Percentiles rank a stretch among this genome's conserved stretches.
Evolutionary conservation across 2,888 invertebrate genomes (phyloP).

Genomic region (Polylopha cassiicola): DNA sequence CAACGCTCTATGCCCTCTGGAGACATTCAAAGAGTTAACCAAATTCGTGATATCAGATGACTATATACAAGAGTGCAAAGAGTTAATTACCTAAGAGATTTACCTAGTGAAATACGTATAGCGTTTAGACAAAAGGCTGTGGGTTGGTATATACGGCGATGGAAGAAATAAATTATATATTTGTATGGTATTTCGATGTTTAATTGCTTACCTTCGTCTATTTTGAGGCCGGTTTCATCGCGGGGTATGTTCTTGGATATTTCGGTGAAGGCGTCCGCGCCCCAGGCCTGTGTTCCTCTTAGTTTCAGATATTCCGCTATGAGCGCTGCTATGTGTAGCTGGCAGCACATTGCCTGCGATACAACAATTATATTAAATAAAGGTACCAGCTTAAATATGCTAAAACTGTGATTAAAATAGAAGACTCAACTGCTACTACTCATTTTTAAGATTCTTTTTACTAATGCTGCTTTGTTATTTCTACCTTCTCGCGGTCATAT

Average conservation of each 20-base stretch:
- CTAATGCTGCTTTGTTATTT: no score
- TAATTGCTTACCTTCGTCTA: slow-evolving; percentile 85
- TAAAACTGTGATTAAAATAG: no score
- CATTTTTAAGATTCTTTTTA: no score
- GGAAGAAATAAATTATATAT: slow-evolving; percentile 36
- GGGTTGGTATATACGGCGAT: slow-evolving; percentile 34
- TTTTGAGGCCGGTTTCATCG: slow-evolving; percentile 90
- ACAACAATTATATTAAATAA: slow-evolving; percentile 1
- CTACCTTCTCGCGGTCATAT: no score
- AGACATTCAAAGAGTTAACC: slow-evolving; percentile 67
- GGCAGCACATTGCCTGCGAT: slow-evolving; percentile 91
- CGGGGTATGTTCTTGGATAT: slow-evolving; percentile 92
- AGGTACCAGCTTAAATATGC: neutral
- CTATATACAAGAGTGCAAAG: slow-evolving; percentile 63
- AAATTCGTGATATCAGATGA: slow-evolving; percentile 62
- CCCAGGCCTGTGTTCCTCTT: slow-evolving; percentile 84
- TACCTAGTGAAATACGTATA: slow-evolving; percentile 19
- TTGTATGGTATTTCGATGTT: slow-evolving; percentile 23
- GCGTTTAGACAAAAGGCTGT: slow-evolving; percentile 42
- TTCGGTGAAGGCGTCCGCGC: slow-evolving; percentile 89
- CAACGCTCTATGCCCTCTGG: slow-evolving; percentile 69
- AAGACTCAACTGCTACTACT: no score
- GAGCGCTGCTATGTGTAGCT: slow-evolving; percentile 95
- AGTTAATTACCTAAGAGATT: slow-evolving; percentile 38
- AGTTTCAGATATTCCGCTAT: slow-evolving; percentile 95